Evolutionary conservation across 2,888 invertebrate genomes (phyloP).

Genomic region (Ophonus ardosiacus): DNA sequence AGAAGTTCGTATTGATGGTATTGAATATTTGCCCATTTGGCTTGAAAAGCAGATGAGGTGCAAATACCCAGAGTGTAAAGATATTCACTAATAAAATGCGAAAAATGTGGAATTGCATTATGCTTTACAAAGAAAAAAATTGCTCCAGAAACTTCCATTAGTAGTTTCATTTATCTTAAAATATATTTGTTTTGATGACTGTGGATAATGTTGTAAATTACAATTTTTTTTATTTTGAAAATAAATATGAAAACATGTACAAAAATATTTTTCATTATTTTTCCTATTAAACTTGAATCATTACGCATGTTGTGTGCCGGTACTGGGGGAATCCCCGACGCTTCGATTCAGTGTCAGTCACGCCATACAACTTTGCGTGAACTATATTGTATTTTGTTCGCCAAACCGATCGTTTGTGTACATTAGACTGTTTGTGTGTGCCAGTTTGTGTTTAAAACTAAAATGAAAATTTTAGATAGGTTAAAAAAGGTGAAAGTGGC

Average conservation of each 20-base stretch:
- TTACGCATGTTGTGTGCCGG: too few species aligned
- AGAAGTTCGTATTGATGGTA: conserved; percentile 24
- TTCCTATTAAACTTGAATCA: not conserved
- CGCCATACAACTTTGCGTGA: too few species aligned
- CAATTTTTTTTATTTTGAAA: not conserved
- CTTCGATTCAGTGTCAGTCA: too few species aligned
- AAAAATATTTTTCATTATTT: not conserved
- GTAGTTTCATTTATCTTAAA: not conserved
- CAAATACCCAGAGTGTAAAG: conserved; percentile 51
- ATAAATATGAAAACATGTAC: not conserved
- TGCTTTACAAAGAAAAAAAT: conserved; percentile 46
- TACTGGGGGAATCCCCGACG: too few species aligned
- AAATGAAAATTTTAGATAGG: too few species aligned
- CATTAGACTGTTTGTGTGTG: too few species aligned
- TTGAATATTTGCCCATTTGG: conserved; percentile 24
- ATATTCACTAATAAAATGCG: conserved; percentile 50
- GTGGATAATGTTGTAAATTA: not conserved
- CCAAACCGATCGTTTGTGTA: too few species aligned
- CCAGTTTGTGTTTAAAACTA: too few species aligned
- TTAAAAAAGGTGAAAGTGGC: too few species aligned
- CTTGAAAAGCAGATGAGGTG: conserved; percentile 41
- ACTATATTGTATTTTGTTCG: too few species aligned
- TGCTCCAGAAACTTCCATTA: conserved; percentile 45
- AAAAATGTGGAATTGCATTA: conserved; percentile 51
- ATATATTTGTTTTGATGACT: not conserved